Evolutionary conservation across 2,113 vertebrate genomes (phyloP).

Genomic region (Peromyscus californicus): DNA sequence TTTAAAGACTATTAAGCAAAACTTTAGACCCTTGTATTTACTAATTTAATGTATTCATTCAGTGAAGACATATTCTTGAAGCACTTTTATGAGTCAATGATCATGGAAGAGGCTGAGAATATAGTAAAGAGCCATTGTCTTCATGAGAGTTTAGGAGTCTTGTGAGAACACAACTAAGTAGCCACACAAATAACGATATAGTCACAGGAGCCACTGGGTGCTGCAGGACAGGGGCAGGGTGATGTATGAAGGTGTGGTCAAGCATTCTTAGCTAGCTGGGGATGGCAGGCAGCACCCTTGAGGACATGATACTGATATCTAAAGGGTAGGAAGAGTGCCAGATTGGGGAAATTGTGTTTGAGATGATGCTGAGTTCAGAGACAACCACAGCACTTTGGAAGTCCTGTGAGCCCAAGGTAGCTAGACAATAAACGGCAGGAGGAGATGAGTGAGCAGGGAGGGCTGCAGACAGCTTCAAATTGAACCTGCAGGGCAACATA

Average conservation of each 20-base stretch:
- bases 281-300: not conserved
- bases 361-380: not conserved
- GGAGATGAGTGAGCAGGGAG: not conserved
- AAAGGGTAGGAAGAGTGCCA: not conserved
- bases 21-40: not conserved
- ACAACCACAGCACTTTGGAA: not conserved
- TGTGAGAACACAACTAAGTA: not conserved
- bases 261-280: not conserved
- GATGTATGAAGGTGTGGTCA: not conserved
- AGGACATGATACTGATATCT: not conserved
- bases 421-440: not conserved
- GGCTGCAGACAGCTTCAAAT: not conserved
- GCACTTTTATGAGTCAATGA: not conserved
- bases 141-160: not conserved
- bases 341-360: not conserved
- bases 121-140: not conserved
- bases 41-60: conserved; percentile 13
- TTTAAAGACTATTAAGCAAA: conserved; percentile 61
- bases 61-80: conserved; percentile 36
- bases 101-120: not conserved
- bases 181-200: not conserved
- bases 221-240: not conserved
- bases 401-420: no score
- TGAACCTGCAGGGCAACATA: not conserved
- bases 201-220: not conserved